Evolutionary conservation across 2,888 invertebrate species (phyloP), one percentile per base, ranked within the genome.

Genomic region (Andrena praecox): DNA sequence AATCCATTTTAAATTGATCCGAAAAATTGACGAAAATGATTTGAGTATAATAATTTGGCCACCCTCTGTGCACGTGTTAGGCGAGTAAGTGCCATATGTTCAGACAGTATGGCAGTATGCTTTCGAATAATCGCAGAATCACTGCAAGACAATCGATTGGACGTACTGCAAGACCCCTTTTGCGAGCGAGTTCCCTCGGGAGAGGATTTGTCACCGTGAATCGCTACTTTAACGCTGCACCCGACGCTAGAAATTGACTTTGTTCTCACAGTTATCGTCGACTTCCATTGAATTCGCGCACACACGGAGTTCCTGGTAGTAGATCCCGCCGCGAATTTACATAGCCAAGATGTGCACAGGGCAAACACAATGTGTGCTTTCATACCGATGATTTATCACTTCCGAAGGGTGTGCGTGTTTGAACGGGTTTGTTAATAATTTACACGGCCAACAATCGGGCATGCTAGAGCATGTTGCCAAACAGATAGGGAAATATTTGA

Each of bases 131-230:
- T 56, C 12, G 80, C 79, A 31, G 2, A 35, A 67, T 80, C 79
- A 79, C 62, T 24, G 67, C 12, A 1, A 16, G 42, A 60, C 60
- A 48, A 80, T 80, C 35, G 56, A 50, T 70, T 7, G 29, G 8
- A 20, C 63, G 8, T 3, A 4, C 48, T 5, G 24, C 48, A n/a
- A 50, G 16, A 7, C 60, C 56, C 73, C 83, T 77, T 69, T 60
- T 24, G 63, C 71, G 63, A 76, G 62, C 77, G 83, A 86, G 88
- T 87, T 20, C 83, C 89, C 83, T 75, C 83, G 69, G 87, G 80
- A 74, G 52, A 52, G 63, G 80, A 85, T 82, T 62, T 80, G 74
- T 70, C 80, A 80, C 54, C 54, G 35, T 67, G 74, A 66, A 56
- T 66, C 69, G 33, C n/a, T 3, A 35, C 27, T 68, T 33, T 20